Evolutionary conservation across 2,888 invertebrate genomes (phyloP).

Genomic region (Pachliopta kotzebuea): DNA sequence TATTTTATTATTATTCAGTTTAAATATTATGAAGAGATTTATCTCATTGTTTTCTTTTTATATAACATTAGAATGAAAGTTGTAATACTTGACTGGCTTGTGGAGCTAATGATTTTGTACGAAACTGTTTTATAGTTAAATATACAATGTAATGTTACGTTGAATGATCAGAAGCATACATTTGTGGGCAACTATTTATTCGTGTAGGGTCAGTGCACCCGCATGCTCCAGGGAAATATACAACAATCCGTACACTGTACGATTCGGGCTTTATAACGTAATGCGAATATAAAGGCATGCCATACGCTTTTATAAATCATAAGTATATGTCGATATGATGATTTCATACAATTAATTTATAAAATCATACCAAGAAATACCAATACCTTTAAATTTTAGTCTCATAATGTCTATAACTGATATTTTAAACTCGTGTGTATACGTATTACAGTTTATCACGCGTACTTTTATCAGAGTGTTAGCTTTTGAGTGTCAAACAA

Average conservation of each 20-base stretch:
- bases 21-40: not conserved
- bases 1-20: too few relatives aligned
- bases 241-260: constrained; percentile 33
- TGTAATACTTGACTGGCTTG: constrained; percentile 13
- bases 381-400: too few relatives aligned
- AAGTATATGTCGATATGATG: not conserved
- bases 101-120: constrained; percentile 31
- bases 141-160: constrained; percentile 49
- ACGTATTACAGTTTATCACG: too few relatives aligned
- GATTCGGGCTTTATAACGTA: constrained; percentile 43
- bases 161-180: constrained; percentile 60
- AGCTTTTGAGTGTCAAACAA: too few relatives aligned
- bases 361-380: too few relatives aligned
- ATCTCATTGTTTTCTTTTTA: constrained; percentile 6
- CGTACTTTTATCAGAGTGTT: too few relatives aligned
- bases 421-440: too few relatives aligned
- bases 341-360: not conserved
- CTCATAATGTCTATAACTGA: too few relatives aligned
- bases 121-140: constrained; percentile 40
- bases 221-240: constrained; percentile 46
- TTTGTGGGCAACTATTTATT: constrained; percentile 54
- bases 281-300: constrained; percentile 28
- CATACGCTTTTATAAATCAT: not conserved
- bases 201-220: constrained; percentile 61
- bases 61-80: constrained; percentile 3